A percentile compares a stretch with the other conserved stretches of the same genome.
Evolutionary conservation across 2,888 invertebrate species (phyloP).

Genomic region (Hololepta plana): DNA sequence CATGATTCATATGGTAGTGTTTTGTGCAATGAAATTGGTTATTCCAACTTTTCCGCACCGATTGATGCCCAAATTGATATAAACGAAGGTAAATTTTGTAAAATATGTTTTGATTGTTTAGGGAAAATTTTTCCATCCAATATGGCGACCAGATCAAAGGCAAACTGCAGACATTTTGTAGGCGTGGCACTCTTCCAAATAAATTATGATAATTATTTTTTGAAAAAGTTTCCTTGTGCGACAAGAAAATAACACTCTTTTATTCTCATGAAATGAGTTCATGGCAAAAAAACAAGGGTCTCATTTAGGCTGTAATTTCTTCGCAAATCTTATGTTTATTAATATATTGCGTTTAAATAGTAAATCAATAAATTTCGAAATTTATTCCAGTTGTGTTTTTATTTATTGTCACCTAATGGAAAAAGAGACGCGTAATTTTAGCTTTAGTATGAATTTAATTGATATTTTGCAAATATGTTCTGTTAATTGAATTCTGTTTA

Average conservation of each 20-base stretch:
- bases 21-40: constrained; percentile 22
- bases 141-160: constrained; percentile 25
- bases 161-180: constrained; percentile 26
- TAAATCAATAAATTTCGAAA: not conserved
- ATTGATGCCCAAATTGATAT: constrained; percentile 20
- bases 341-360: not conserved
- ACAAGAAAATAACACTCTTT: no score
- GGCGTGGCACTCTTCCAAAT: no score
- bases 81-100: constrained; percentile 26
- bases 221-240: no score
- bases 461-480: constrained; percentile 1
- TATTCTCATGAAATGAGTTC: no score
- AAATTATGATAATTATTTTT: no score
- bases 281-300: no score
- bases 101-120: constrained; percentile 28
- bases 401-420: constrained; percentile 5
- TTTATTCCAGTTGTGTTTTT: not conserved
- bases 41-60: constrained; percentile 22
- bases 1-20: constrained; percentile 21
- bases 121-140: constrained; percentile 23
- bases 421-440: constrained; percentile 3
- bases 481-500: no score
- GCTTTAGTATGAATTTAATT: constrained; percentile 5
- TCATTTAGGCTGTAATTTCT: no score
- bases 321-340: no score